Evolutionary conservation across 1,140 invertebrate species (phyloP).

Genomic region (Pteromalus puparum): DNA sequence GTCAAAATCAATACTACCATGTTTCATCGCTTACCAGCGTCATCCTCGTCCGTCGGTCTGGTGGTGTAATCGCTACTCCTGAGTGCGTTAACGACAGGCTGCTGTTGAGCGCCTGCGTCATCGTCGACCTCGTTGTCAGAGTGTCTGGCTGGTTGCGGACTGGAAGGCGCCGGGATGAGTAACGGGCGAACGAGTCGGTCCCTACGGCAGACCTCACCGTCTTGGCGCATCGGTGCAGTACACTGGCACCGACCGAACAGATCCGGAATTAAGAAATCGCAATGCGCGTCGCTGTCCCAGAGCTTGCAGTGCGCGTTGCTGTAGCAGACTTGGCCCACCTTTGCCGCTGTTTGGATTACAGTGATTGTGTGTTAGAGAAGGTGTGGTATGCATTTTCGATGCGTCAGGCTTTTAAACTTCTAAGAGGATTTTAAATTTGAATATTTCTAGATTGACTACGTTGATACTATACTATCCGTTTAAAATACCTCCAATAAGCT

Average conservation of each 20-base stretch:
- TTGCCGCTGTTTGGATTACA: slow-evolving; percentile 82
- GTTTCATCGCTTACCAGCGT: slow-evolving; percentile 56
- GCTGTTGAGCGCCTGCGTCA: slow-evolving; percentile 39
- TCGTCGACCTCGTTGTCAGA: slow-evolving; percentile 31
- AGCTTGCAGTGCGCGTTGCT: slow-evolving; percentile 91
- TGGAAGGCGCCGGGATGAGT: slow-evolving; percentile 32
- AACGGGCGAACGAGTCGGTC: slow-evolving; percentile 67
- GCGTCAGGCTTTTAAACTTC: no score
- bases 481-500: no score
- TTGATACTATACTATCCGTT: no score
- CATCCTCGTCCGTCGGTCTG: slow-evolving; percentile 54
- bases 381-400: no score
- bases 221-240: slow-evolving; percentile 80
- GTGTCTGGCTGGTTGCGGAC: slow-evolving; percentile 38
- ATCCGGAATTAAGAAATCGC: slow-evolving; percentile 91
- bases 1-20: no score
- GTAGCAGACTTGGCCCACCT: slow-evolving; percentile 91
- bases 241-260: slow-evolving; percentile 92
- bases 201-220: slow-evolving; percentile 77
- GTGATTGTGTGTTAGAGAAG: no score
- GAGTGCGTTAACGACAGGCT: slow-evolving; percentile 9
- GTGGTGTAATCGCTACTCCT: not conserved
- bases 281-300: slow-evolving; percentile 88
- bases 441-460: no score
- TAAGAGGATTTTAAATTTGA: no score